phyloP scores from a whole-genome alignment of 2,888 invertebrate species.

The Temnothorax unifasciatus region DNA sequence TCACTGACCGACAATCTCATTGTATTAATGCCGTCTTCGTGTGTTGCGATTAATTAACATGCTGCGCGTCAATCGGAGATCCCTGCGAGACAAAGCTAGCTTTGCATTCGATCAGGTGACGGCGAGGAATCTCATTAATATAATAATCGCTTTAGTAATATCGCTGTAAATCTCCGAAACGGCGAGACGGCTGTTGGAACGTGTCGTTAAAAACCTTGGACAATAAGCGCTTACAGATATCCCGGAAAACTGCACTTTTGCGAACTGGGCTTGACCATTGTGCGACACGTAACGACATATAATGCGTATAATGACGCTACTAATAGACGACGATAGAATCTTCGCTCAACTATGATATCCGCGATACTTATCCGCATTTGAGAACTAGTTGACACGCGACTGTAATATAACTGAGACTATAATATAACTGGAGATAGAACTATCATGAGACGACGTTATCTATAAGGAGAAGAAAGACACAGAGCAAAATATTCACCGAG shows the following conservation, averaged over 20 bases:
- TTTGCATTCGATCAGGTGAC: constrained; percentile 29
- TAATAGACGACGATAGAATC: neutral
- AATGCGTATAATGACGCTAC: constrained; percentile 1
- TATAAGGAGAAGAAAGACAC: neutral
- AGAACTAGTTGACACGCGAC: neutral
- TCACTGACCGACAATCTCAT: constrained; percentile 36
- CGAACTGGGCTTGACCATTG: no score
- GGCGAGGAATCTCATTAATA: constrained; percentile 33
- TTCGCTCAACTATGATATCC: neutral
- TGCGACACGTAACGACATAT: neutral
- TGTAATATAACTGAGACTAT: neutral
- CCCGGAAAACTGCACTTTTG: constrained; percentile 1
- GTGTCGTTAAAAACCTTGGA: neutral
- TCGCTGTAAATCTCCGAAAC: neutral
- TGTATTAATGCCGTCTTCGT: constrained; percentile 14
- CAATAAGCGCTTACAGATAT: neutral
- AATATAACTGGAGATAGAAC: neutral
- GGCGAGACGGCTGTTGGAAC: neutral
- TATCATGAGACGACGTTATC: neutral
- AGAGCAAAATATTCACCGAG: neutral
- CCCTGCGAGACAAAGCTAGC: neutral
- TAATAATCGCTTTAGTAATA: neutral
- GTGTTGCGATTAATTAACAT: constrained; percentile 27
- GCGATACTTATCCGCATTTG: neutral
- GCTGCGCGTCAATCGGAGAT: constrained; percentile 22